Evolutionary conservation across 2,113 vertebrate species (phyloP).

Genomic region (Litocranius walleri): DNA sequence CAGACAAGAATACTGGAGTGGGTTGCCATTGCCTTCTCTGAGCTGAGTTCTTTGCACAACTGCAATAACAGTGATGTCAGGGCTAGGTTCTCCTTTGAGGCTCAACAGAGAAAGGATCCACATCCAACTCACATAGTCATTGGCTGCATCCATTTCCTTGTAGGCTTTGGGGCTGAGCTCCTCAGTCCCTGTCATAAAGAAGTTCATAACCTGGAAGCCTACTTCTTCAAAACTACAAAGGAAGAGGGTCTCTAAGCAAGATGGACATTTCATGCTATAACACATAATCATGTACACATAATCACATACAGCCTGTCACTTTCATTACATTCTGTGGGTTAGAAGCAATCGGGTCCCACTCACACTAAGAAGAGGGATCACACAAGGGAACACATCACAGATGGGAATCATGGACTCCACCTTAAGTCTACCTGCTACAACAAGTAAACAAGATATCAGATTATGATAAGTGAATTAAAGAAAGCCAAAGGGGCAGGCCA

Average conservation of each 20-base stretch:
- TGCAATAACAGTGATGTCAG: background rate
- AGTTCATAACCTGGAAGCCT: background rate
- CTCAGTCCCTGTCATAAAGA: background rate
- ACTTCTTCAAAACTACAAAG: background rate
- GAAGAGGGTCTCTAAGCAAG: background rate
- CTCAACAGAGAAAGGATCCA: background rate
- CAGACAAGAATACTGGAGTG: background rate
- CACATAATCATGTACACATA: background rate
- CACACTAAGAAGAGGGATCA: background rate
- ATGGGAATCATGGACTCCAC: background rate
- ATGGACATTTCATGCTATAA: background rate
- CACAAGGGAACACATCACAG: background rate
- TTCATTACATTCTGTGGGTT: background rate
- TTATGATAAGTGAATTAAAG: background rate
- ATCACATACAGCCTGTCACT: background rate
- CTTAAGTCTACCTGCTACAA: background rate
- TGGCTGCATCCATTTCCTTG: background rate
- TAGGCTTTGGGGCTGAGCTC: background rate
- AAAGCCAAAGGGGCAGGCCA: background rate
- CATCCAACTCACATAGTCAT: background rate
- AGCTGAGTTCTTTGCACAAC: background rate
- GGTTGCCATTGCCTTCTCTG: background rate
- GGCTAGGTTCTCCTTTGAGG: background rate
- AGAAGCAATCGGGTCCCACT: background rate
- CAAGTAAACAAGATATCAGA: background rate